Percentiles rank a stretch among this genome's conserved stretches.
These are phyloP conservation scores for Xyrichtys novacula DNA, from an alignment of 2,797 vertebrate genomes.

Conservation along the genomic window DNA sequence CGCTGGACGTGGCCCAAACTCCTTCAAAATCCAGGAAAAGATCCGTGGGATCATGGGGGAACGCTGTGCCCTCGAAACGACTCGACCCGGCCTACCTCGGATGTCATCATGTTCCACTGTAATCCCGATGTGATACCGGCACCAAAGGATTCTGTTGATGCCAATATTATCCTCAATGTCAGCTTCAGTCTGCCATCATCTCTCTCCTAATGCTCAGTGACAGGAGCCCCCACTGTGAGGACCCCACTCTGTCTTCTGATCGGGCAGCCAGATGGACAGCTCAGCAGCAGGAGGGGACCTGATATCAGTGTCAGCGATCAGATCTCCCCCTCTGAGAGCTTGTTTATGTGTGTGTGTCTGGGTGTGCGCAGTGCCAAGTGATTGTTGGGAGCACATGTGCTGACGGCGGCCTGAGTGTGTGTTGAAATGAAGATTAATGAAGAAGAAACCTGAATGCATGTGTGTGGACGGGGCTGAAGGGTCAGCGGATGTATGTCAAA, in stretches of 20 bases:
- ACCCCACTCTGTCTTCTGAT: conserved; percentile 78
- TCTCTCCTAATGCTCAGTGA: conserved; percentile 73
- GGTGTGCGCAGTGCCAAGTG: conserved; percentile 74
- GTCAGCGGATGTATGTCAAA: conserved; percentile 62
- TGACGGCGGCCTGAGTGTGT: conserved; percentile 79
- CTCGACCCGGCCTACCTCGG: conserved; percentile 59
- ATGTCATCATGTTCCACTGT: conserved; percentile 67
- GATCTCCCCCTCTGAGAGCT: conserved; percentile 77
- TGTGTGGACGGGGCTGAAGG: conserved; percentile 55
- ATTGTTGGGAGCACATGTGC: conserved; percentile 82
- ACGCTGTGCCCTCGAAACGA: conserved; percentile 49
- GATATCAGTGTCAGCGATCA: conserved; percentile 84
- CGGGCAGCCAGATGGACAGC: conserved; percentile 82
- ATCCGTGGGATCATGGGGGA: conserved; percentile 46
- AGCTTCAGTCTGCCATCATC: conserved; percentile 67
- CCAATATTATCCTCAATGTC: conserved; percentile 79
- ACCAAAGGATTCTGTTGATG: conserved; percentile 72
- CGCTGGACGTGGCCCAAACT: conserved; percentile 52
- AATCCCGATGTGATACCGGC: conserved; percentile 55
- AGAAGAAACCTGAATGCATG: conserved; percentile 57
- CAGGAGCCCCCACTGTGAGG: conserved; percentile 73
- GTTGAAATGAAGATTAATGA: conserved; percentile 86
- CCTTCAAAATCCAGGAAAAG: conserved; percentile 58
- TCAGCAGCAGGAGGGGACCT: conserved; percentile 71
- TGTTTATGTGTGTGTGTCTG: conserved; percentile 49